Evolutionary conservation across 2,113 vertebrate genomes (phyloP), one percentile per base, ranked within the genome.

Genomic region (Hyaena hyaena): DNA sequence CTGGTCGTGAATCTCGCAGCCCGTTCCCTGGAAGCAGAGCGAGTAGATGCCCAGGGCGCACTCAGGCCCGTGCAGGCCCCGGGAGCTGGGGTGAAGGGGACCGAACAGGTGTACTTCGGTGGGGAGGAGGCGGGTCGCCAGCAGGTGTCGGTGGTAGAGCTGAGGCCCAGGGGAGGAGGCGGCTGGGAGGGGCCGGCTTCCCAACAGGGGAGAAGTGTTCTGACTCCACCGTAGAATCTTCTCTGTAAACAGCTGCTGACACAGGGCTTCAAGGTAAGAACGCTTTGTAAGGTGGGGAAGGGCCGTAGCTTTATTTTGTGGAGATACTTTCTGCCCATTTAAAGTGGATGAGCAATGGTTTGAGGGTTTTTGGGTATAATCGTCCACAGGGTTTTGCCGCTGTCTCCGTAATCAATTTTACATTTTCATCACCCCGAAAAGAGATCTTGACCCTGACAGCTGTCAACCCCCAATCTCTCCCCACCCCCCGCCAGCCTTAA

Each of bases 181-280:
- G 31, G 24, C 0, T 63, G 96, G 55, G 58, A 71, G 74, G 24
- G 19, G n/a, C 43, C 7, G 81, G 12, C 21, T 39, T 23, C n/a
- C 1, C 2, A 28, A 8, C 17, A 0, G 0, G 12, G 17, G 26
- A 9, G 45, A 21, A 4, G 10, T 0, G 4, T 26, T 19, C 9
- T 8, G 35, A 15, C 4, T 0, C 10, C 24, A 7, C 26, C 1
- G 1, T 35, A 10, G 43, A 33, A 9, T 48, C n/a, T 33, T 23
- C 9, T 48, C 33, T 1, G 10, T 7, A 4, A 21, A 33, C 14
- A 16, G 68, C 45, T n/a, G 0, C 8, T 4, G 83, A 61, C 1
- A 7, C 6, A 24, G 10, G 50, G 10, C 50, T 88, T 77, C 71
- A 11, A 68, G 83, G 83, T 77, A 43, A 66, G 79, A 81, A 28